Percentiles rank a stretch among this genome's conserved stretches.
Conservation (phyloP, 2,113 vertebrate genomes). For the Rhineura floridana region DNA sequence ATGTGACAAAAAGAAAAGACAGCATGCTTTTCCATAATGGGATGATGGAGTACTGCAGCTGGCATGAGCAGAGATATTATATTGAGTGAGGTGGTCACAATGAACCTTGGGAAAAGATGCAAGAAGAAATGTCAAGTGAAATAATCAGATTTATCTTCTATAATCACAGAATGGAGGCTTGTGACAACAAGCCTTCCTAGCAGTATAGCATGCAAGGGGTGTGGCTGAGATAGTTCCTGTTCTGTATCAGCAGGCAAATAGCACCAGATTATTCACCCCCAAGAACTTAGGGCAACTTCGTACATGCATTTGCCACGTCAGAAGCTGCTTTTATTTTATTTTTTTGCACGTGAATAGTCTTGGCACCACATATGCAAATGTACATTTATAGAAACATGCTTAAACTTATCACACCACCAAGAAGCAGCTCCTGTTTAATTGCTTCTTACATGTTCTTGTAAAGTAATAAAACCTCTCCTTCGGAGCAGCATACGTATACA, state of each 20-base stretch:
- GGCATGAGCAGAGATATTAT: not conserved
- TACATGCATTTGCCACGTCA: slow-evolving; percentile 11
- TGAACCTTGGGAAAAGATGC: not conserved
- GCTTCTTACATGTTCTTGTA: not conserved
- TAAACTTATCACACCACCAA: not conserved
- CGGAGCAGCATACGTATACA: not conserved
- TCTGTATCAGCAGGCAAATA: slow-evolving; percentile 1
- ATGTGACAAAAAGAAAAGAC: not conserved
- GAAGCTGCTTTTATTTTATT: not conserved
- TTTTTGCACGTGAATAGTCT: not conserved
- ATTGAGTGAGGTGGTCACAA: not conserved
- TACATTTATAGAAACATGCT: not conserved
- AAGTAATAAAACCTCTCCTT: not conserved
- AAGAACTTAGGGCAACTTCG: slow-evolving; percentile 6
- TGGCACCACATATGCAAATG: slow-evolving; percentile 1
- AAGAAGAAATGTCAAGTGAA: not conserved
- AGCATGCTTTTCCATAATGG: not conserved
- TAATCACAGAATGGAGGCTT: not conserved
- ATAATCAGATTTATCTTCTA: not conserved
- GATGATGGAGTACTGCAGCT: not conserved
- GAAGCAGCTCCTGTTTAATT: slow-evolving; percentile 7
- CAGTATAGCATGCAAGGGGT: not conserved
- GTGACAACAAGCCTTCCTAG: slow-evolving; percentile 12
- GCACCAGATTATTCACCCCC: not conserved
- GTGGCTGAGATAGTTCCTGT: slow-evolving; percentile 2